Base-by-base conservation (phyloP, 1,140 invertebrate genomes). In the fruit fly (Drosophila melanogaster) region DNA sequence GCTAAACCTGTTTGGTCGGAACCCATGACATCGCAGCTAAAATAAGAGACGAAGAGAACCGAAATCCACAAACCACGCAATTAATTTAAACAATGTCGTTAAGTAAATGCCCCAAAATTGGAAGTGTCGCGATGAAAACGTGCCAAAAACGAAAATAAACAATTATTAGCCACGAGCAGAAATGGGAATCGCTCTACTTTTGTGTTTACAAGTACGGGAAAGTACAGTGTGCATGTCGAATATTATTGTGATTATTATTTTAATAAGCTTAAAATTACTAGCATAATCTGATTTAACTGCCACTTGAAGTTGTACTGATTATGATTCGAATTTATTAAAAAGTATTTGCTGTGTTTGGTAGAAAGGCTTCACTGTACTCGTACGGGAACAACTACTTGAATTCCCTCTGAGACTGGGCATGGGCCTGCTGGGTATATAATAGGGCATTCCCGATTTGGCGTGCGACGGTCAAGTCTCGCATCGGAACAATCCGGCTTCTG, bases 141-240 rank as follows among this genome's bases (percentile, higher is more conserved):
- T 86, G 83, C 83, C 83, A 86, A 86, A 87, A 59, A 60, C 77
- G 46, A 65, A 86, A 86, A 86, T 83, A 86, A 85, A 86, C 75
- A 69, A 33, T 40, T 33, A 72, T 61, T 83, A 55, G 50, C 47
- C 33, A 54, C 41, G 49, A 47, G 49, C 15, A 47, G 3, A 11
- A 10, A 41, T 26, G 38, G n/a, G 38, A 43, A 56, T 40, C 30
- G 49, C 17, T 33, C 30, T 15, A 35, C 30, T 19, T 51, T 35
- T 35, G 49, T 35, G 30, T 19, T 51, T 35, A 51, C 30, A 58
- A 56, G 35, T 59, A 22, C 35, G 41, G 17, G 5, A 41, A 22
- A 57, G 15, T 30, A 62, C 37, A 59, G 12, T 1, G 19, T 19
- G 14, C 49, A 17, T 11, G n/a, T 11, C 43, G 5, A 30, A 49